phyloP scores from a whole-genome alignment of 1,140 invertebrate species.

The Panagrolaimus sp. region DNA sequence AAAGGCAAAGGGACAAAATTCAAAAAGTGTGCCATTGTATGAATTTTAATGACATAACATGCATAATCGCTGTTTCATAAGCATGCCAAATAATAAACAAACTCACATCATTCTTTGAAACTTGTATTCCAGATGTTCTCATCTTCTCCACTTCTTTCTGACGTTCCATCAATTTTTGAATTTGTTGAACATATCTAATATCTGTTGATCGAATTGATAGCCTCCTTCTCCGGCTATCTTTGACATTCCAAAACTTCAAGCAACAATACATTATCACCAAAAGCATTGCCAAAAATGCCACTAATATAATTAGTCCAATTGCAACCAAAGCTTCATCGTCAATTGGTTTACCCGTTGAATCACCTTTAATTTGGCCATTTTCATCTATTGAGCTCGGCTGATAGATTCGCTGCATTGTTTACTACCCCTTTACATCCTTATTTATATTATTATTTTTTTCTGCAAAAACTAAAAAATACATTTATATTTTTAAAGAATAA shows the following conservation, averaged over 20 bases:
- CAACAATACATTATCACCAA: background rate
- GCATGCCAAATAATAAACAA: background rate
- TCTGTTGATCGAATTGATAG: background rate
- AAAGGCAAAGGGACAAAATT: no score
- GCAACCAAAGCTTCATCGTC: background rate
- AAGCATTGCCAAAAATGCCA: background rate
- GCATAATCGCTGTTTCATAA: no score
- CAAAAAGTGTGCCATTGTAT: no score
- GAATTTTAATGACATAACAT: no score
- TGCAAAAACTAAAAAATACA: no score
- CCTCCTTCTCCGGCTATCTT: background rate
- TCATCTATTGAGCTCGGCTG: no score
- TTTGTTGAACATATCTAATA: conserved; percentile 1
- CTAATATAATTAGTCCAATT: background rate
- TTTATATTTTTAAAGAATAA: no score
- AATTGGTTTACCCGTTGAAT: background rate
- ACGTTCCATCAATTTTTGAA: background rate
- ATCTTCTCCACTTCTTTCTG: background rate
- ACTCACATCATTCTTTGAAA: background rate
- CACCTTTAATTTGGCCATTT: no score
- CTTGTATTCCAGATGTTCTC: background rate
- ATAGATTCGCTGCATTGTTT: no score
- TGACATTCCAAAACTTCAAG: background rate
- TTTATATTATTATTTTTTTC: no score
- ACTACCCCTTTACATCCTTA: no score